These are phyloP conservation scores for Tetramorium bicarinatum DNA, from an alignment of 2,888 invertebrate genomes.

Conservation along the genomic window DNA sequence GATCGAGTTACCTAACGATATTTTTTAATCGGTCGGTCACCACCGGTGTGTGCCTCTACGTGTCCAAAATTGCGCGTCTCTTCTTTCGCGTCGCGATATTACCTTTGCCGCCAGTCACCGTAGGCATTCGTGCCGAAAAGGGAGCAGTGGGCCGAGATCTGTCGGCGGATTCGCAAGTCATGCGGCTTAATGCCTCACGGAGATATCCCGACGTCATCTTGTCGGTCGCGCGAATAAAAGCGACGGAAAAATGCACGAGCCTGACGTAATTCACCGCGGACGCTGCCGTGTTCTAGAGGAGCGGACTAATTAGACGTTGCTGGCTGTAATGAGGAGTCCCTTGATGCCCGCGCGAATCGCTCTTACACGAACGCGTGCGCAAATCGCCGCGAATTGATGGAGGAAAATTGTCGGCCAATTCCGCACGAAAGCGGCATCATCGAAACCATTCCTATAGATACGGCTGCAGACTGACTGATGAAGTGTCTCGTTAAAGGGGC, in stretches of 20 bases:
- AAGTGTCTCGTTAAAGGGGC: background rate
- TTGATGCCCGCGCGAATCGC: conserved; percentile 38
- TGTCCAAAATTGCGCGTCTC: conserved; percentile 20
- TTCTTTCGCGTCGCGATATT: conserved; percentile 41
- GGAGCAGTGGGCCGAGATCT: conserved; percentile 48
- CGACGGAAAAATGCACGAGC: conserved; percentile 27
- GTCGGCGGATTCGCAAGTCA: conserved; percentile 38
- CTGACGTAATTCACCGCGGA: conserved; percentile 42
- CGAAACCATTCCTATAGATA: background rate
- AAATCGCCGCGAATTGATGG: conserved; percentile 33
- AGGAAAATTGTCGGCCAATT: conserved; percentile 35
- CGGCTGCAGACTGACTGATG: background rate
- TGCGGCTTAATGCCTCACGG: conserved; percentile 47
- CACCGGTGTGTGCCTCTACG: background rate
- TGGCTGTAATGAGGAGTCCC: conserved; percentile 12
- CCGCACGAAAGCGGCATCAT: conserved; percentile 2
- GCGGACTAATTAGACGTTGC: conserved; percentile 45
- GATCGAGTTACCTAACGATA: conserved; percentile 23
- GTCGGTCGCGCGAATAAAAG: conserved; percentile 36
- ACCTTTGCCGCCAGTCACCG: conserved; percentile 12
- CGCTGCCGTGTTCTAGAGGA: conserved; percentile 33
- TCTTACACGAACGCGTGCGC: conserved; percentile 34
- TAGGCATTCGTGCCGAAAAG: conserved; percentile 31
- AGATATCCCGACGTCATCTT: conserved; percentile 43
- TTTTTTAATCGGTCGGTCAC: conserved; percentile 18